A percentile compares a stretch with the other conserved stretches of the same genome.
phyloP scores from a whole-genome alignment of 53 echinoderm and acorn worm species.

The Echinarachnius parma region DNA sequence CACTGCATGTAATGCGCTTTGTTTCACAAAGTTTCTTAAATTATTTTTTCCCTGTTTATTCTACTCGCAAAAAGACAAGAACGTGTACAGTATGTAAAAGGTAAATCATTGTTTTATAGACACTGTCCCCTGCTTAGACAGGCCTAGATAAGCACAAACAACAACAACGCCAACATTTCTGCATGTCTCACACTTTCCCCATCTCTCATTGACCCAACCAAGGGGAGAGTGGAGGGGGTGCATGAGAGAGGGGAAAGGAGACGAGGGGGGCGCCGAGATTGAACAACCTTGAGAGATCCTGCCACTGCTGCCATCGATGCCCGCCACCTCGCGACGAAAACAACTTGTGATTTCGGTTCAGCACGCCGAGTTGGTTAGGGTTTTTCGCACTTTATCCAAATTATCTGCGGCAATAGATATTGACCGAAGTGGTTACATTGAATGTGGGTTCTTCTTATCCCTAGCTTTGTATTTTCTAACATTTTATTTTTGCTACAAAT shows the following conservation, averaged over 20 bases:
- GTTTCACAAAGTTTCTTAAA: too few relatives aligned
- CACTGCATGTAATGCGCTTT: too few relatives aligned
- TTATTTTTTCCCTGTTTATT: too few relatives aligned
- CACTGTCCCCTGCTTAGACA: constrained; percentile 18
- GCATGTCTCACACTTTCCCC: background rate
- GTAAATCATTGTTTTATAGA: too few relatives aligned
- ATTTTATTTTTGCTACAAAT: background rate
- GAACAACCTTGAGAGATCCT: constrained; percentile 12
- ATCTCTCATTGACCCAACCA: background rate
- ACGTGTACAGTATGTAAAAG: too few relatives aligned
- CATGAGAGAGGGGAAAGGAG: background rate
- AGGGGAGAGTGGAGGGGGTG: background rate
- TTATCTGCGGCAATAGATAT: constrained; percentile 48
- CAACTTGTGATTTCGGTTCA: constrained; percentile 22
- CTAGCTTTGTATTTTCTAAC: constrained; percentile 6
- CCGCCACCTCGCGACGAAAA: constrained; percentile 21
- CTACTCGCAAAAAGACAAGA: too few relatives aligned
- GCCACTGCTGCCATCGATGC: constrained; percentile 6
- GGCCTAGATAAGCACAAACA: background rate
- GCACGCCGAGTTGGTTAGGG: constrained; percentile 38
- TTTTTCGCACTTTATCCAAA: constrained; percentile 46
- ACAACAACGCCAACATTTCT: background rate
- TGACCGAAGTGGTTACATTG: constrained; percentile 40
- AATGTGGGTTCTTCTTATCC: too few relatives aligned
- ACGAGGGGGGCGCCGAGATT: constrained; percentile 4